Conservation (phyloP, 2,797 vertebrate species). For the Halcyon leucocephala region DNA sequence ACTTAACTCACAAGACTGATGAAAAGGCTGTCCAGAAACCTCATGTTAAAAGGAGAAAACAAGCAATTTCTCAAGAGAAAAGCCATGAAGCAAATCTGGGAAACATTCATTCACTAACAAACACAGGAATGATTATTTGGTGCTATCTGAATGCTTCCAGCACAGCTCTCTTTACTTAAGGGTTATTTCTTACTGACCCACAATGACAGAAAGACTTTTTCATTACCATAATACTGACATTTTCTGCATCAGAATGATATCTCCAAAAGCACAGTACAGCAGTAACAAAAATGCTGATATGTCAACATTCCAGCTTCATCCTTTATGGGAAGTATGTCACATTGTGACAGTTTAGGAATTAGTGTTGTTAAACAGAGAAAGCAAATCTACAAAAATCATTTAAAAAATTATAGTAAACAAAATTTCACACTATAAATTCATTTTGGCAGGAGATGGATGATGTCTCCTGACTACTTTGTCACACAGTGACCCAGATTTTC, state of each 20-base stretch:
- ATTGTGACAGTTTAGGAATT: conserved; percentile 6
- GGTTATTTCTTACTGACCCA: not conserved
- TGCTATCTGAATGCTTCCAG: not conserved
- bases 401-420: not conserved
- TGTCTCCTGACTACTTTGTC: not conserved
- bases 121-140: not conserved
- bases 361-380: not conserved
- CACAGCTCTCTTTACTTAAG: not conserved
- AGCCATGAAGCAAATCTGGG: not conserved
- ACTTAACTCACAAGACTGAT: not conserved
- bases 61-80: not conserved
- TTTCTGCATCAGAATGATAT: not conserved
- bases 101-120: not conserved
- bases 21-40: not conserved
- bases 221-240: not conserved
- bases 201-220: not conserved
- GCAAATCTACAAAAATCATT: not conserved
- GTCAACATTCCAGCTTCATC: not conserved
- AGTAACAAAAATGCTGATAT: not conserved
- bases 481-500: not conserved
- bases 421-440: not conserved
- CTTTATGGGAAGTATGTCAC: not conserved
- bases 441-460: not conserved
- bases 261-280: not conserved
- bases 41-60: not conserved